Evolutionary conservation across 2,113 vertebrate species (phyloP), one percentile per base, ranked within the genome.

Genomic region (Rhizomys pruinosus): DNA sequence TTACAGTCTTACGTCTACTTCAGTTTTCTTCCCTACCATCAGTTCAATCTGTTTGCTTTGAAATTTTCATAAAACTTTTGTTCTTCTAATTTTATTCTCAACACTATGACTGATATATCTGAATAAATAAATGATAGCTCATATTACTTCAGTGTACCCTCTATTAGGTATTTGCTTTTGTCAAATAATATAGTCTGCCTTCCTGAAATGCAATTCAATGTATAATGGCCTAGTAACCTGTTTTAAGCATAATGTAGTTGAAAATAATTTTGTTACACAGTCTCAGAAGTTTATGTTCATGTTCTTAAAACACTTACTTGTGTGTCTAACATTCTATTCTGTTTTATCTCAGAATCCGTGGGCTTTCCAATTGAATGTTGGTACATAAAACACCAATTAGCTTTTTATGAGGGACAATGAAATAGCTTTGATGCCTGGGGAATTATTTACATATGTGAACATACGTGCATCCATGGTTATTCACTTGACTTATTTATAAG

Each of bases 401-500:
- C 25, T 17, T 72, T 63, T 94, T 84, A 84, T 34, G 57, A 29
- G 13, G 23, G 80, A 3, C 66, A 32, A 68, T 80, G 27, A 61
- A 82, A 66, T 74, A 92, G 22, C 23, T 6, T 93, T 88, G 69
- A 92, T 85, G 20, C 7, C 37, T 85, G 73, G 90, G 72, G 44
- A 89, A 61, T 39, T 61, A 47, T 78, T 5, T 2, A 39, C 6
- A 32, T 34, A 39, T 1, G 25, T 2, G 23, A 9, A n/a, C 17
- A 42, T 61, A 32, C 16, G 25, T 22, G 37, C 72, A 84, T 37
- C 11, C 34, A 64, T 47, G n/a, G 68, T 77, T 55, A 39, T 72
- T 13, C 20, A n/a, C 3, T 95, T 94, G 73, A 73, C 87, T 37
- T 73, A 44, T 93, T 93, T 96, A 32, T 80, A 76, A 74, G 42